Percentiles rank a stretch among this genome's conserved stretches.
Conservation (phyloP, 2,888 invertebrate genomes). For the Ephialtes manifestator region DNA sequence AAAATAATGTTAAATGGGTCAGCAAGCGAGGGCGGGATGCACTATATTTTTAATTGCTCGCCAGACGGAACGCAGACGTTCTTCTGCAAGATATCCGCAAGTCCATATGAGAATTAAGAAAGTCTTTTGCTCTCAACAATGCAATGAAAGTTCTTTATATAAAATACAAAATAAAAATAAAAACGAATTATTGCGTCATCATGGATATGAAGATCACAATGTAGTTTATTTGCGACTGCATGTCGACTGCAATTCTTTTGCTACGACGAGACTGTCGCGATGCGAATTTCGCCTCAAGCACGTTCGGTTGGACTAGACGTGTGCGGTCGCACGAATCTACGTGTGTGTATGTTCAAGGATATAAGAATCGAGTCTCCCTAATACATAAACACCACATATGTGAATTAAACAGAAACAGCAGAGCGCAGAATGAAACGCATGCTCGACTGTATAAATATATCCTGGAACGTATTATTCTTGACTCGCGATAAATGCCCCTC, state of each 20-base stretch:
- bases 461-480: slow-evolving; percentile 70
- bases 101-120: slow-evolving; percentile 53
- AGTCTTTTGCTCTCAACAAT: neutral
- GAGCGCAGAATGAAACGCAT: slow-evolving; percentile 73
- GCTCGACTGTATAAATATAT: slow-evolving; percentile 78
- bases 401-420: slow-evolving; percentile 78
- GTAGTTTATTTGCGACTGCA: slow-evolving; percentile 3
- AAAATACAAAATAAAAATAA: too few species aligned
- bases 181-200: slow-evolving; percentile 42
- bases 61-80: slow-evolving; percentile 79
- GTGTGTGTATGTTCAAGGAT: slow-evolving; percentile 46
- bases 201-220: slow-evolving; percentile 52
- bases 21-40: slow-evolving; percentile 59
- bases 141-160: slow-evolving; percentile 20
- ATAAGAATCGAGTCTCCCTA: slow-evolving; percentile 45
- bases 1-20: slow-evolving; percentile 80
- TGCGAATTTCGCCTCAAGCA: slow-evolving; percentile 56
- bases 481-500: slow-evolving; percentile 74
- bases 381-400: slow-evolving; percentile 26
- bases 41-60: slow-evolving; percentile 83
- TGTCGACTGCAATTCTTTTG: slow-evolving; percentile 42
- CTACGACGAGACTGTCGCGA: slow-evolving; percentile 38
- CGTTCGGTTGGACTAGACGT: slow-evolving; percentile 51
- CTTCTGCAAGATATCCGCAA: slow-evolving; percentile 38
- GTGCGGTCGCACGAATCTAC: slow-evolving; percentile 4